A percentile compares a stretch with the other conserved stretches of the same genome.
phyloP scores from a whole-genome alignment of 2,113 vertebrate genomes.

The Syrrhaptes paradoxus region DNA sequence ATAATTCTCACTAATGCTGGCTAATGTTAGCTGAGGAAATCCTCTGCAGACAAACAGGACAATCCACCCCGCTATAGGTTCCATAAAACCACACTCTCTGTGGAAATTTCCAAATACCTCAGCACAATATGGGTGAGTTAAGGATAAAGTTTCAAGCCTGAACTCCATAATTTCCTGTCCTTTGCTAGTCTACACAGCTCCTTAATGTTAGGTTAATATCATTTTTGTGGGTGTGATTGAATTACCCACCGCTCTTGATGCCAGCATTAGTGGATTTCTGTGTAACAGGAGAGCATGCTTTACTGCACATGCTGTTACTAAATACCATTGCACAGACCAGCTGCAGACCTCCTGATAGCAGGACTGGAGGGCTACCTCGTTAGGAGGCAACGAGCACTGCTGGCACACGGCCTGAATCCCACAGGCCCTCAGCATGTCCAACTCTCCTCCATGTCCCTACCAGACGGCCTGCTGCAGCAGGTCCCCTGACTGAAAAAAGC shows the following conservation, averaged over 20 bases:
- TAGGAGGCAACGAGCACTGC: background rate
- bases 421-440: background rate
- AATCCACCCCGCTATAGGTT: background rate
- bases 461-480: background rate
- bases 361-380: background rate
- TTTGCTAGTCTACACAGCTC: slow-evolving; percentile 31
- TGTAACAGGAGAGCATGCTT: background rate
- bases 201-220: slow-evolving; percentile 52
- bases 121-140: background rate
- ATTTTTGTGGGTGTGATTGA: slow-evolving; percentile 52
- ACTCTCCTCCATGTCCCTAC: background rate
- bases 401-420: slow-evolving; percentile 10
- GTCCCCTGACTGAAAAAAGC: background rate
- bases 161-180: slow-evolving; percentile 52
- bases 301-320: background rate
- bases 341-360: background rate
- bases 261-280: background rate
- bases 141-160: slow-evolving; percentile 63
- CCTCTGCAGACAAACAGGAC: background rate
- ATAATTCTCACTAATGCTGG: background rate
- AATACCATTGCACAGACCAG: background rate
- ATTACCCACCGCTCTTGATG: background rate
- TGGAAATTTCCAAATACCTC: slow-evolving; percentile 29
- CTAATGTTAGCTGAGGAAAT: background rate
- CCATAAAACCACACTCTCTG: background rate